Percentiles rank a stretch among this genome's conserved stretches.
These are phyloP conservation scores for Epinephelus awoara DNA, from an alignment of 2,797 vertebrate genomes.

Conservation along the genomic window DNA sequence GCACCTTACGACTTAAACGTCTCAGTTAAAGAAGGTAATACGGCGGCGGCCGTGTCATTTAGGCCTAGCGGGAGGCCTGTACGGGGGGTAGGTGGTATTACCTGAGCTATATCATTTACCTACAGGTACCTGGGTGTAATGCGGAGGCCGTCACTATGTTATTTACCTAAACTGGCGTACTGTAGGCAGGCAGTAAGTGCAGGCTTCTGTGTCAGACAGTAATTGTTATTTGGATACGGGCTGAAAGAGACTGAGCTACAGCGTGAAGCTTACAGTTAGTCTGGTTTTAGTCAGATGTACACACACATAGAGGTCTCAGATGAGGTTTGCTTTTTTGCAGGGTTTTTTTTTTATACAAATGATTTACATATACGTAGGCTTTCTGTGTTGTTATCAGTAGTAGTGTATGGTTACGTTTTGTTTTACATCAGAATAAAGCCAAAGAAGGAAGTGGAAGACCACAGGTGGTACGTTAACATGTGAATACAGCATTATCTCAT, in stretches of 20 bases:
- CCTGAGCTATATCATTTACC: slow-evolving; percentile 65
- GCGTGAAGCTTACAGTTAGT: slow-evolving; percentile 55
- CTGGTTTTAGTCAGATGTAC: slow-evolving; percentile 49
- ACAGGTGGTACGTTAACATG: too few species aligned
- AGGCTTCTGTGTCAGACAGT: slow-evolving; percentile 77
- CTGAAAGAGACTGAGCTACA: slow-evolving; percentile 45
- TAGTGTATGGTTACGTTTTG: not conserved
- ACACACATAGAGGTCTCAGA: slow-evolving; percentile 25
- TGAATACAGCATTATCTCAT: too few species aligned
- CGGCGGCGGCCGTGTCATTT: slow-evolving; percentile 50
- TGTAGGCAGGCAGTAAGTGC: slow-evolving; percentile 67
- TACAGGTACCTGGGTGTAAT: slow-evolving; percentile 51
- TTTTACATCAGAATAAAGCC: not conserved
- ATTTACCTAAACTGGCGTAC: slow-evolving; percentile 64
- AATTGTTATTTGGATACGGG: slow-evolving; percentile 80
- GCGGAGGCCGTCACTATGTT: slow-evolving; percentile 50
- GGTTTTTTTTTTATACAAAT: not conserved
- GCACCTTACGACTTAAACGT: slow-evolving; percentile 43
- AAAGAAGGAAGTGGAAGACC: not conserved
- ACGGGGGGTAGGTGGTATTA: slow-evolving; percentile 26
- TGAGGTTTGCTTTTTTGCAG: not conserved
- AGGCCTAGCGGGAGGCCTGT: slow-evolving; percentile 18
- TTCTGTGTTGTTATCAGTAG: not conserved
- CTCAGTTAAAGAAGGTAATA: slow-evolving; percentile 51
- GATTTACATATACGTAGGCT: not conserved